Percentiles rank a stretch among this genome's conserved stretches.
Evolutionary conservation across 92 coral and sea anemone genomes (phyloP).

Genomic region (Bergia sp.): DNA sequence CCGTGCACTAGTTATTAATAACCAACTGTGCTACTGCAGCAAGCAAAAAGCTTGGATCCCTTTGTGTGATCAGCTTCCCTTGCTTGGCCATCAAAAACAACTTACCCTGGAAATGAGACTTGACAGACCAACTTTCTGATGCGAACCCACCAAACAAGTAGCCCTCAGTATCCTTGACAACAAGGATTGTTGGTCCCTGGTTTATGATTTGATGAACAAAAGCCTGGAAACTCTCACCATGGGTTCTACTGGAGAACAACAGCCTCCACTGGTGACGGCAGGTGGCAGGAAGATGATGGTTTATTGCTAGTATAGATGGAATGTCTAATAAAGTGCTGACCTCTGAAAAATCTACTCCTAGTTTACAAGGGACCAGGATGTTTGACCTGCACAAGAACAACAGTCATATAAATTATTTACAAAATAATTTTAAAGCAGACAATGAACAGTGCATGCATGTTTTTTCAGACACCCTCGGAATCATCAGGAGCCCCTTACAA

Average conservation of each 20-base stretch:
- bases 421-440: neutral
- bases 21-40: too few species aligned
- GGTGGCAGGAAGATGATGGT: slow-evolving; percentile 76
- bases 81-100: neutral
- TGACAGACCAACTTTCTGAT: slow-evolving; percentile 86
- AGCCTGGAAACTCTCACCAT: slow-evolving; percentile 93
- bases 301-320: slow-evolving; percentile 71
- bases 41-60: too few species aligned
- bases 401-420: neutral
- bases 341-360: slow-evolving; percentile 76
- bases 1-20: too few species aligned
- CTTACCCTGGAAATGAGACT: slow-evolving; percentile 88
- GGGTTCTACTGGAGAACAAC: slow-evolving; percentile 77
- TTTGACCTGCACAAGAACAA: slow-evolving; percentile 65
- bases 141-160: slow-evolving; percentile 97
- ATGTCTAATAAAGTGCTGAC: slow-evolving; percentile 71
- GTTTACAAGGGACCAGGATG: slow-evolving; percentile 88
- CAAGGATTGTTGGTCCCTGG: slow-evolving; percentile 84
- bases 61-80: neutral
- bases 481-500: too few species aligned
- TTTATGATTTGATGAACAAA: slow-evolving; percentile 83
- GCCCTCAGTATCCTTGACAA: slow-evolving; percentile 76
- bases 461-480: neutral
- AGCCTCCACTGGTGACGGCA: slow-evolving; percentile 88
- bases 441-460: neutral